phyloP scores from a whole-genome alignment of 2,888 invertebrate genomes.

The Drosophila melanosoma region DNA sequence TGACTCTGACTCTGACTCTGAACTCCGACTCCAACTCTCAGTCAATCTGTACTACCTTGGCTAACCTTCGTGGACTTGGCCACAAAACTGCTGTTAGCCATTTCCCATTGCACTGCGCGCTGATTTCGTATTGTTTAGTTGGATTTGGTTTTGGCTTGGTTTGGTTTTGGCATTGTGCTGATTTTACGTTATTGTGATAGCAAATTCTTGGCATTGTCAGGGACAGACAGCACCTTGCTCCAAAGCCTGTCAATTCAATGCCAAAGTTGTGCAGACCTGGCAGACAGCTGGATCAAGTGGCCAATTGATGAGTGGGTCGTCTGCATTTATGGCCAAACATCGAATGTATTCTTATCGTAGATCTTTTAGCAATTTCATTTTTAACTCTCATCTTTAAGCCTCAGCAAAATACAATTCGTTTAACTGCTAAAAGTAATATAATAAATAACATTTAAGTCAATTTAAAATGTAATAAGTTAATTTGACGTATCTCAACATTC shows the following conservation, averaged over 20 bases:
- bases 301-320: constrained; percentile 18
- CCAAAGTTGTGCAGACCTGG: constrained; percentile 11
- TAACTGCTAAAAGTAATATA: too few species aligned
- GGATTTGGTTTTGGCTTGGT: neutral
- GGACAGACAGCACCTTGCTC: neutral
- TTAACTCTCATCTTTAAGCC: neutral
- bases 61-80: neutral
- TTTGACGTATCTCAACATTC: too few species aligned
- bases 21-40: neutral
- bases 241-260: constrained; percentile 1
- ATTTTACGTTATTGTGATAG: constrained; percentile 27
- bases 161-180: constrained; percentile 24
- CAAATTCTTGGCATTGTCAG: constrained; percentile 28
- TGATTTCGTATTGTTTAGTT: constrained; percentile 4
- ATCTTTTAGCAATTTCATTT: constrained; percentile 5
- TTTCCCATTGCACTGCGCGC: neutral
- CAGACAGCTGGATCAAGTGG: constrained; percentile 11
- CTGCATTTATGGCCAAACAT: neutral
- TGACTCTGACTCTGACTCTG: neutral
- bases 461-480: neutral
- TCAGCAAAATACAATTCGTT: too few species aligned
- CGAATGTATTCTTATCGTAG: neutral
- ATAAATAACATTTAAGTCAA: neutral
- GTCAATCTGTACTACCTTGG: neutral
- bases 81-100: constrained; percentile 13